Percentiles rank a stretch among this genome's conserved stretches.
phyloP scores from a whole-genome alignment of 2,113 vertebrate genomes.

The Labeo catla region DNA sequence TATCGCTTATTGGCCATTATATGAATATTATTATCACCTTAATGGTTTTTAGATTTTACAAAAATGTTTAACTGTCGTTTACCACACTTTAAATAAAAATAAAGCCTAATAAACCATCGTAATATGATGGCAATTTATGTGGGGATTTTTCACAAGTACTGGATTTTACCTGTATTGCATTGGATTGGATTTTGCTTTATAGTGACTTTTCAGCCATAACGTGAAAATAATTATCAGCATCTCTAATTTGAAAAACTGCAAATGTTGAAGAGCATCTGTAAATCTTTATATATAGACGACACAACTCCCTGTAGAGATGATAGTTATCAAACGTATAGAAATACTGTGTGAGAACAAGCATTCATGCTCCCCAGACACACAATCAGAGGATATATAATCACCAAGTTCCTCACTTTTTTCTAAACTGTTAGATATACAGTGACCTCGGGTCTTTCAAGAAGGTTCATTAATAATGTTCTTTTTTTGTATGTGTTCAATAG shows the following conservation, averaged over 20 bases:
- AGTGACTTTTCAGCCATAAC: neutral
- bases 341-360: constrained; percentile 18
- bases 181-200: neutral
- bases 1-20: neutral
- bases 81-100: neutral
- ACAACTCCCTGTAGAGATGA: constrained; percentile 3
- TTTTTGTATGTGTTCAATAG: neutral
- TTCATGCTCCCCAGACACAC: neutral
- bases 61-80: neutral
- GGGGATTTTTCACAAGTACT: neutral
- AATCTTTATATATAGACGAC: neutral
- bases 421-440: neutral
- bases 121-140: neutral
- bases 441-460: neutral
- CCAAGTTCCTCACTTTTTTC: neutral
- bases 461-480: neutral
- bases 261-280: neutral
- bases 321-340: neutral
- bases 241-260: neutral
- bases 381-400: constrained; percentile 28
- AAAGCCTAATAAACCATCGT: neutral
- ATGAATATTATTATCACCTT: neutral
- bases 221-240: neutral
- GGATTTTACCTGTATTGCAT: neutral
- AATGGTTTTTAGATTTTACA: neutral